phyloP scores from a whole-genome alignment of 2,797 vertebrate species.

The Intellagama lesueurii region DNA sequence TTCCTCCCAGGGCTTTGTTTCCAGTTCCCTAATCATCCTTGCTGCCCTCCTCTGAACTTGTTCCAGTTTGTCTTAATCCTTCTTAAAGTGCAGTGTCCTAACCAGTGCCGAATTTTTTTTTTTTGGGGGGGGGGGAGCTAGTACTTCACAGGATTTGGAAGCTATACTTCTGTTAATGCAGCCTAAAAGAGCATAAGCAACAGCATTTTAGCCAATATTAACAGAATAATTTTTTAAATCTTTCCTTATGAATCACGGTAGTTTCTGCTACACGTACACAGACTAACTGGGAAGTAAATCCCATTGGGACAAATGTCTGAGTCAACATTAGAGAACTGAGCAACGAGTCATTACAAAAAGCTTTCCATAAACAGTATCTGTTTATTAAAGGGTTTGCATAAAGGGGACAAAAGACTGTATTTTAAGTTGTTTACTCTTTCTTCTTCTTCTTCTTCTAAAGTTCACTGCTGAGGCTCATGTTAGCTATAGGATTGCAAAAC shows the following conservation, averaged over 20 bases:
- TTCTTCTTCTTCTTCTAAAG: background rate
- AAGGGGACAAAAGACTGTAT: conserved; percentile 6
- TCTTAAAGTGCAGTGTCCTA: no score
- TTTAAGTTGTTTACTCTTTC: background rate
- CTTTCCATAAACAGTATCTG: conserved; percentile 13
- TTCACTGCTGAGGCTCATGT: conserved; percentile 29
- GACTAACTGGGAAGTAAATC: background rate
- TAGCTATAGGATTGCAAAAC: conserved; percentile 42
- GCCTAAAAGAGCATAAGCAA: no score
- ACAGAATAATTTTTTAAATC: no score
- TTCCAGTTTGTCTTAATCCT: no score
- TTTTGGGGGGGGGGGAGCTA: no score
- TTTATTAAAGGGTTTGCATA: conserved; percentile 29
- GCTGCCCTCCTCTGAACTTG: no score
- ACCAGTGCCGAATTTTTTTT: no score
- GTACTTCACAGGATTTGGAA: no score
- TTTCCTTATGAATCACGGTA: background rate
- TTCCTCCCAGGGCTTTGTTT: no score
- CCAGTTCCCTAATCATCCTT: no score
- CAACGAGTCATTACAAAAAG: background rate
- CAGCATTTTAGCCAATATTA: no score
- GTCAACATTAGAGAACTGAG: background rate
- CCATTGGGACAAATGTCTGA: background rate
- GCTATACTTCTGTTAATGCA: no score
- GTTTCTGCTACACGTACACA: background rate